These are phyloP conservation scores for Oreortyx pictus DNA, from an alignment of 2,797 vertebrate species.

Conservation along the genomic window DNA sequence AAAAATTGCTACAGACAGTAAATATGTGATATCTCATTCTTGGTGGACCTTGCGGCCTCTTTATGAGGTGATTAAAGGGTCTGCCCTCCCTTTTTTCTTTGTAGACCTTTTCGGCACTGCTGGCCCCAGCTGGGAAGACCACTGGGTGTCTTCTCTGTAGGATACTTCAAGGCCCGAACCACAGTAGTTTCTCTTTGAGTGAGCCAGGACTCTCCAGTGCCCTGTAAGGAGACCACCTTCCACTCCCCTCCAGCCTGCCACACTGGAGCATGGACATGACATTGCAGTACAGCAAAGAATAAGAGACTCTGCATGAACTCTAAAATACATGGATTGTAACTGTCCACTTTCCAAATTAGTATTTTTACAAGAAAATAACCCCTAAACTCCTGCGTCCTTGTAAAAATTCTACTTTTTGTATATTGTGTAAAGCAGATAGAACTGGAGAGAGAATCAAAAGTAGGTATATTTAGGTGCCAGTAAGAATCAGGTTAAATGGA, in stretches of 20 bases:
- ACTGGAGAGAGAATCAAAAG: not conserved
- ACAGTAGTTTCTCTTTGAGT: rapidly evolving
- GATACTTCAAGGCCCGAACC: not conserved
- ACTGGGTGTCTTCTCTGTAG: not conserved
- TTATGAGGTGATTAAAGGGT: not conserved
- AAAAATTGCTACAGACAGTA: not conserved
- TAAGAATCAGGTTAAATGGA: not conserved
- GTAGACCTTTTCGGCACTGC: not conserved
- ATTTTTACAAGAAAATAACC: not conserved
- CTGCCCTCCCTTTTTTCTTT: not conserved
- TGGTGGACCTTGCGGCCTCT: not conserved
- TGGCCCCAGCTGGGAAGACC: not conserved
- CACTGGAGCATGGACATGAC: not conserved
- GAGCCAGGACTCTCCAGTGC: not conserved
- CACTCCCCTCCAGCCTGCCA: not conserved
- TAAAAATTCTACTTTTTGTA: not conserved
- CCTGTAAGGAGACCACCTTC: not conserved
- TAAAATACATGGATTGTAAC: not conserved
- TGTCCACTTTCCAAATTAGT: not conserved
- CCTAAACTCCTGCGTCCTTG: rapidly evolving
- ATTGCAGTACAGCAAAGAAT: not conserved
- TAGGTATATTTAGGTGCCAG: not conserved
- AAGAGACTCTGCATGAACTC: not conserved
- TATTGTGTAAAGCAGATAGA: not conserved
- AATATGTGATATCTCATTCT: not conserved